Evolutionary conservation across 92 coral and sea anemone genomes (phyloP).

Genomic region (Umimayanthus kanabou): DNA sequence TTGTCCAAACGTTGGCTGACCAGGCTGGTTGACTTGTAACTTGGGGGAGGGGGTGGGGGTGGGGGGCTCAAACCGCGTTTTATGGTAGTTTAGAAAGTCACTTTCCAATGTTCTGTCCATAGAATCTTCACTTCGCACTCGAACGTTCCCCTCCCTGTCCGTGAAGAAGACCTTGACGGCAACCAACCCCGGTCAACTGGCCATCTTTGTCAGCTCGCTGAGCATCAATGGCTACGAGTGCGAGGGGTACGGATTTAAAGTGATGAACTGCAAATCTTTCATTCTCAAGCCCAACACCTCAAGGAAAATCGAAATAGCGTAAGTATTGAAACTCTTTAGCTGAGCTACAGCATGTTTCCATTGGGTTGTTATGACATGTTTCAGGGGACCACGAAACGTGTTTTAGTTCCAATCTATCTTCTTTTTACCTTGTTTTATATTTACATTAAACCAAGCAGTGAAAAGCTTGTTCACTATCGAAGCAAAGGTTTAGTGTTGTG

Average conservation of each 20-base stretch:
- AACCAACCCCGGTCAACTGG: slow-evolving; percentile 95
- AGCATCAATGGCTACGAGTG: slow-evolving; percentile 93
- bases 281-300: slow-evolving; percentile 93
- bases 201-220: slow-evolving; percentile 88
- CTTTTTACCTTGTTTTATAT: too few species aligned
- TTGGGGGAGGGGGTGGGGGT: too few species aligned
- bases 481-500: too few species aligned
- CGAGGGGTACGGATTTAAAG: slow-evolving; percentile 98
- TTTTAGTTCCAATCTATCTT: too few species aligned
- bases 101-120: background rate
- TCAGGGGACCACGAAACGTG: too few species aligned
- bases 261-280: slow-evolving; percentile 92
- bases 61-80: too few species aligned
- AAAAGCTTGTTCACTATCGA: too few species aligned
- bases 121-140: slow-evolving; percentile 80
- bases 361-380: too few species aligned
- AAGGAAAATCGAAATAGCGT: slow-evolving; percentile 93
- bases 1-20: too few species aligned
- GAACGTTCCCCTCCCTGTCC: slow-evolving; percentile 71
- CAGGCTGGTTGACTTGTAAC: too few species aligned
- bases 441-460: too few species aligned
- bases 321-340: slow-evolving; percentile 35
- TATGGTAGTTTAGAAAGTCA: too few species aligned
- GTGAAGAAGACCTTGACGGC: slow-evolving; percentile 95
- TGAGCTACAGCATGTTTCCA: background rate